A percentile compares a stretch with the other conserved stretches of the same genome.
These are phyloP conservation scores for Drosophila tanythrix DNA, from an alignment of 2,888 invertebrate species.

Conservation along the genomic window DNA sequence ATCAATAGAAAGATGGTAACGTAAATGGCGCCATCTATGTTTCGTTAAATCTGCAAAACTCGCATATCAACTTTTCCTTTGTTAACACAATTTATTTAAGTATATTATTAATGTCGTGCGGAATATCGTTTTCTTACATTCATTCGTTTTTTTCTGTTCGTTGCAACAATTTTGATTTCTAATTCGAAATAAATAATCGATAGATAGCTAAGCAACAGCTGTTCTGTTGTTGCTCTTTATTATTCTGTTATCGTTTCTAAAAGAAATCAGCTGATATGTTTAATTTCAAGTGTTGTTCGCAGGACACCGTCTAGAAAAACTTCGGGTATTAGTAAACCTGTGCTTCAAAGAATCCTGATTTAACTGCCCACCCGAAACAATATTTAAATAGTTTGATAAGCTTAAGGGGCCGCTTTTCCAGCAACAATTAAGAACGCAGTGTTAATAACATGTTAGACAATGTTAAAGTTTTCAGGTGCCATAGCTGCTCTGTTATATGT, in stretches of 20 bases:
- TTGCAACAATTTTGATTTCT: neutral
- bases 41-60: neutral
- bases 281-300: neutral
- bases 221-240: conserved; percentile 3
- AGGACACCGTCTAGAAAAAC: neutral
- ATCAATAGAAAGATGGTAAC: neutral
- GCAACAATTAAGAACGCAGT: conserved; percentile 4
- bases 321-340: no score
- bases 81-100: neutral
- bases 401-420: neutral
- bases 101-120: neutral
- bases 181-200: conserved; percentile 6
- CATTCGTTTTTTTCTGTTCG: neutral
- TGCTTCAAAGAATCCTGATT: neutral
- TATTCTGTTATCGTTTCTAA: neutral
- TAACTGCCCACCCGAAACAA: neutral
- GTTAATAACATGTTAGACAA: conserved; percentile 28
- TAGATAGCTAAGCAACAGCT: conserved; percentile 20
- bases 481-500: conserved; percentile 18
- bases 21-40: conserved; percentile 14
- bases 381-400: neutral
- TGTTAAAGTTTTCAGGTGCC: conserved; percentile 24
- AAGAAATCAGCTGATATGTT: neutral
- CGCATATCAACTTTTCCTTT: neutral
- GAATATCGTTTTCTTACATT: neutral